A percentile compares a stretch with the other conserved stretches of the same genome.
Evolutionary conservation across 2,797 vertebrate genomes (phyloP).

Genomic region (Rhinogobio ventralis): DNA sequence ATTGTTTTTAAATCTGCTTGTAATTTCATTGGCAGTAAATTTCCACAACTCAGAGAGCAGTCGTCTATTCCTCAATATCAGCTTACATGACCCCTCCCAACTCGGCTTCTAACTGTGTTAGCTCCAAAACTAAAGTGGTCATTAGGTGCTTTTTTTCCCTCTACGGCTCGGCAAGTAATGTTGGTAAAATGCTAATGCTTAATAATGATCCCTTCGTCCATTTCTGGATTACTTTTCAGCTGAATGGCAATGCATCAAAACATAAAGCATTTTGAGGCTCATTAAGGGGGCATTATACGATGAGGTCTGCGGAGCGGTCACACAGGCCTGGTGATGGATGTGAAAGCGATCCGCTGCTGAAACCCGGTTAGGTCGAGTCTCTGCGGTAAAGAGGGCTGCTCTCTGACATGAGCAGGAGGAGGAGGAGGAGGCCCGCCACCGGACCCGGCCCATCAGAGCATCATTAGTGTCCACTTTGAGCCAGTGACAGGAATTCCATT

Average conservation of each 20-base stretch:
- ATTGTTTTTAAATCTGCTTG: slow-evolving; percentile 73
- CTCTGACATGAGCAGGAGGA: slow-evolving; percentile 53
- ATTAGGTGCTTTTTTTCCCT: slow-evolving; percentile 72
- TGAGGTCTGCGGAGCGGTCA: slow-evolving; percentile 75
- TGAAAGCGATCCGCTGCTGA: slow-evolving; percentile 82
- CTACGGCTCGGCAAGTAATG: slow-evolving; percentile 55
- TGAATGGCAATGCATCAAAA: slow-evolving; percentile 83
- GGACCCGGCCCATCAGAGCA: slow-evolving; percentile 47
- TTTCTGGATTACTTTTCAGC: slow-evolving; percentile 85
- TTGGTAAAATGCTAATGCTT: slow-evolving; percentile 73
- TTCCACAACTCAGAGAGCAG: slow-evolving; percentile 72
- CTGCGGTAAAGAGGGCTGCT: slow-evolving; percentile 67
- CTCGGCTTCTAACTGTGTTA: slow-evolving; percentile 79
- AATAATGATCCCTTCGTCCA: slow-evolving; percentile 73
- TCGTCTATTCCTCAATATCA: slow-evolving; percentile 77
- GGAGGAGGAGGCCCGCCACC: slow-evolving; percentile 48
- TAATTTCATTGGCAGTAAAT: slow-evolving; percentile 71
- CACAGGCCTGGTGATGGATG: slow-evolving; percentile 81
- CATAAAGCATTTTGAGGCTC: slow-evolving; percentile 84
- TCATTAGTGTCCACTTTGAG: slow-evolving; percentile 59
- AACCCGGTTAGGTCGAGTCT: slow-evolving; percentile 76
- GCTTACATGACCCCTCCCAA: slow-evolving; percentile 82
- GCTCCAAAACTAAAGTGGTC: slow-evolving; percentile 83
- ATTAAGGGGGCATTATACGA: slow-evolving; percentile 84
- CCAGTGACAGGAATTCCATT: slow-evolving; percentile 58